Base-by-base conservation (phyloP, 1,140 invertebrate species). In the Bombyx mandarina region DNA sequence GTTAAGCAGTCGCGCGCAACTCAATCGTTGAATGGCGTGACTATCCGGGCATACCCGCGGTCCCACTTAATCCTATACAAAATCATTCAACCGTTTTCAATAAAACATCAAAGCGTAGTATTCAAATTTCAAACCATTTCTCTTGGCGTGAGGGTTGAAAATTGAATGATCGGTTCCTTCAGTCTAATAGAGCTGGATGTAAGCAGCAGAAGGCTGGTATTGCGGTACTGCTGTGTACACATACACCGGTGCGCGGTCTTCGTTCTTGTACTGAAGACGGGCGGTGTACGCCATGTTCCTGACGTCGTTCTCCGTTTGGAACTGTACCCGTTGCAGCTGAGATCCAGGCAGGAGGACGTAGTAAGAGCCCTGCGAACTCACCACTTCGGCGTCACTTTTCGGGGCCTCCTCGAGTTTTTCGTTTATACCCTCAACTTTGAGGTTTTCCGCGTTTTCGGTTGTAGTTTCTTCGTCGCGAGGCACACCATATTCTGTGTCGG, bases 231-330 rank as follows among this genome's bases (percentile, higher is more conserved):
- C 69, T 7, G 72, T 73, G 54, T 86, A 86, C 9, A 83, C 77
- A 57, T 74, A 85, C 12, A 84, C 60, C 0, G 83, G 82, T 0
- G 80, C 82, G 6, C 76, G 73, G 51, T 86, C 82, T 66, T 82
- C 83, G 35, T 68, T 70, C 47, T 53, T 77, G 71, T 86, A 84
- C 44, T 82, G 80, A 26, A 86, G 69, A 56, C 74, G 73, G 42
- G 83, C 83, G 2, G 83, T 83, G 57, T 86, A 86, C 6, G 83
- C 83, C 83, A 86, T 86, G 54, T 85, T 86, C 35, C 73, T 69
- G 5, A 79, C 26, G 48, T 86, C 83, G 48, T 83, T 84, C 48
- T 84, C 76, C 1, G 83, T 86, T 42, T 77, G 67, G 69, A 79
- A 86, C 58, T 82, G 80, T 1, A 86, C 76, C 57, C 76, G 61